These are phyloP conservation scores for Agapostemon virescens DNA, from an alignment of 2,888 invertebrate species.

Conservation along the genomic window DNA sequence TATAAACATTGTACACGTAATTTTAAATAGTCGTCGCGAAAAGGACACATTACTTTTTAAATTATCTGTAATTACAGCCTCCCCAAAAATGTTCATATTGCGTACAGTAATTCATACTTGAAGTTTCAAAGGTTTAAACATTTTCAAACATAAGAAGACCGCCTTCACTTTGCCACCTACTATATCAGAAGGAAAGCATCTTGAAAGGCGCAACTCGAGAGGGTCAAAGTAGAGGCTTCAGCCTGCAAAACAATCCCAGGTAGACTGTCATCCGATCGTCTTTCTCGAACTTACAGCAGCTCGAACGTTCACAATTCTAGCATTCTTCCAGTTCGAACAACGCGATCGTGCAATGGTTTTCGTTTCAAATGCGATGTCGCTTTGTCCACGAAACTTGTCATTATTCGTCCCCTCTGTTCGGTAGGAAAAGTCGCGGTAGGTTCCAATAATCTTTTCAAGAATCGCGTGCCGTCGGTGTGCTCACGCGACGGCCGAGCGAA, in stretches of 20 bases:
- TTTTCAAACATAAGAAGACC: too few relatives aligned
- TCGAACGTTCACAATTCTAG: neutral
- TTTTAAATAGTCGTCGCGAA: too few relatives aligned
- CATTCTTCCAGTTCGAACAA: neutral
- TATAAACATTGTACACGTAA: too few relatives aligned
- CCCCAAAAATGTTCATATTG: too few relatives aligned
- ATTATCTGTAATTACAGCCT: too few relatives aligned
- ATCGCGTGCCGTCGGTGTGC: conserved; percentile 28
- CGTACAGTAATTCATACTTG: too few relatives aligned
- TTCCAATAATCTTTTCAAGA: conserved; percentile 26
- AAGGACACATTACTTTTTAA: too few relatives aligned
- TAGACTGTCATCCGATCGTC: neutral
- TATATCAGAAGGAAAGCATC: too few relatives aligned
- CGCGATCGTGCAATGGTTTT: neutral
- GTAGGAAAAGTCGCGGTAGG: neutral
- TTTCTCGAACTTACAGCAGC: neutral
- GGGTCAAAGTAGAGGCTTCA: neutral
- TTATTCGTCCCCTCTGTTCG: conserved; percentile 24
- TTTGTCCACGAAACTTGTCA: conserved; percentile 21
- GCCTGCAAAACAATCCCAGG: neutral
- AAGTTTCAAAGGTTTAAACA: too few relatives aligned
- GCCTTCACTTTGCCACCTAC: too few relatives aligned
- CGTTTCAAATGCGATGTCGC: neutral
- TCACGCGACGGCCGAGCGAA: conserved; percentile 26
- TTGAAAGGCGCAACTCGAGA: too few relatives aligned